Base-by-base conservation (phyloP, 2,113 vertebrate genomes). In the Anguilla rostrata region DNA sequence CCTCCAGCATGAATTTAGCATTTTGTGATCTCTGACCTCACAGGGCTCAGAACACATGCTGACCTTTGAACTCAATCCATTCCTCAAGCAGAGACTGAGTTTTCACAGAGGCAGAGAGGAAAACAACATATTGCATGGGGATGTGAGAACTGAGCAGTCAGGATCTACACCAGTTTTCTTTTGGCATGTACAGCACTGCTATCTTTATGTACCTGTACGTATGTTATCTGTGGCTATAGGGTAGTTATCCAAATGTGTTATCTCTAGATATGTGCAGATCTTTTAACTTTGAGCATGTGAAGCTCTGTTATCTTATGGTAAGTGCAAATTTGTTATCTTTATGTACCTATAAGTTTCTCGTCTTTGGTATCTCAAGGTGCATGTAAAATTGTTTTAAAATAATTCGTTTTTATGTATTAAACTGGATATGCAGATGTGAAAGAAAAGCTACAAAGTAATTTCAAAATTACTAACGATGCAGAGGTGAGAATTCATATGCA, bases 1-100 rank as follows among this genome's bases (percentile, higher is more conserved):
- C 93, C 93, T 92, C 92, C 93, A 91, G 93, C 92, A 93, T 93
- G 93, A 93, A 94, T 94, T 95, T 94, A 93, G 93, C 91, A 92
- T 90, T 91, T 90, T 87, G 90, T 92, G 93, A 96, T 91, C 94
- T 90, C 80, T 91, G 89, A 94, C 93, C 90, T 90, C 89, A 88
- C 53, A 91, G 92, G 93, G 94, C 93, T 92, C 92, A 91, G 91
- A 93, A 94, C 93, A 93, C 90, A 90, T 92, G 93, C 90, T 94
- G 49, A 80, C 39, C 49, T 34, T 43, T 53, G n/a, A 83, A 43
- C 81, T 29, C 22, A 66, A 15, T 18, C 53, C 39, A 85, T 56
- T 57, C 84, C 80, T 81, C 80, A 43, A 41, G 20, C 80, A 53
- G 18, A 39, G 84, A 20, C 56, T 2, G 82, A 63, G 82, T 53